Conservation (phyloP, 2,888 invertebrate species). For the Cephus sareptanus region DNA sequence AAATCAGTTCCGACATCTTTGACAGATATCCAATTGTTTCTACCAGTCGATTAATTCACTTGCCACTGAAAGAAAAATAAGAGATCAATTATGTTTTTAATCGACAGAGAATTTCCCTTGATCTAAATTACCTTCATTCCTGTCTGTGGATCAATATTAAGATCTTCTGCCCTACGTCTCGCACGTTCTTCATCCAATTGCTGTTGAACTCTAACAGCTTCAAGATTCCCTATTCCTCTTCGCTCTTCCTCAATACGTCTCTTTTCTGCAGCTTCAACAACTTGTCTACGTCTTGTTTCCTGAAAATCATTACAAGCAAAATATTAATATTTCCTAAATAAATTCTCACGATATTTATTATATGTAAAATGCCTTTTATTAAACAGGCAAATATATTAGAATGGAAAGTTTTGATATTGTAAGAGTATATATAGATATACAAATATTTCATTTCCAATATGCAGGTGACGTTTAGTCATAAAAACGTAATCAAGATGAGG, state of each 20-base stretch:
- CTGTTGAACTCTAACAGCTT: constrained; percentile 72
- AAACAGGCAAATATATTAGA: not conserved
- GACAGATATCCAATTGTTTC: not conserved
- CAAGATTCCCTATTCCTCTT: constrained; percentile 75
- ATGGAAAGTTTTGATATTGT: not conserved
- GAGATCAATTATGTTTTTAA: not conserved
- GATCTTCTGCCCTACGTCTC: constrained; percentile 69
- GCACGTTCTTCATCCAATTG: constrained; percentile 71
- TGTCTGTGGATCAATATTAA: constrained; percentile 39
- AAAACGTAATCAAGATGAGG: not conserved
- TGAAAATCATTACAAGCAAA: constrained; percentile 44
- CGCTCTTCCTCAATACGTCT: constrained; percentile 71
- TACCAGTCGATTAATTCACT: constrained; percentile 37
- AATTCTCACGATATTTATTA: not conserved
- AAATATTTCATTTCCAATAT: not conserved
- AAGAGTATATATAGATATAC: not conserved
- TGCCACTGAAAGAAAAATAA: constrained; percentile 50
- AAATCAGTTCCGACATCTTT: not conserved
- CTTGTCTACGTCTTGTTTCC: constrained; percentile 75
- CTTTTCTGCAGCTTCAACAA: constrained; percentile 76
- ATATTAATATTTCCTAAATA: not conserved
- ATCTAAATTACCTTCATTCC: constrained; percentile 44
- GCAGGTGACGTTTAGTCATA: not conserved
- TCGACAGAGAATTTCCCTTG: not conserved
- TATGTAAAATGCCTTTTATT: not conserved